Evolutionary conservation across 2,888 invertebrate genomes (phyloP), one percentile per base, ranked within the genome.

Genomic region (Himalopsyche anomala): DNA sequence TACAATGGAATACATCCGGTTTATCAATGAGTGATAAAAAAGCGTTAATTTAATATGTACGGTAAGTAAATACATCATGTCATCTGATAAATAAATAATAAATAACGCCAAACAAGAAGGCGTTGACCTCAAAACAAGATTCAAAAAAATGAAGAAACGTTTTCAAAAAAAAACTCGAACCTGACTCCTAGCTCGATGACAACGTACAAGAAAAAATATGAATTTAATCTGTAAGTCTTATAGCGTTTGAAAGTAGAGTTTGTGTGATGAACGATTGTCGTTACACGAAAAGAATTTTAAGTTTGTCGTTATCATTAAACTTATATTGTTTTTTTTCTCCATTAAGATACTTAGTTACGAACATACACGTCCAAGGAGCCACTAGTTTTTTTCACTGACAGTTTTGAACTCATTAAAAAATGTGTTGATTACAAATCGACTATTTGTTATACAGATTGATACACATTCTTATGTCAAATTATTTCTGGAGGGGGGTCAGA

Each of bases 71-170:
- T 62, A 62, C 62, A 62, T 62, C 62, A 62, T 62, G 62, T 62
- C 62, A 62, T 62, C 62, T 62, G 62, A 62, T 62, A 62, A 62
- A 62, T 62, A 62, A 62, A 62, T 62, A 62, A 62, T 62, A 62
- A 62, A 62, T 62, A 62, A 62, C 62, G 28, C 62, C 6, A n/a
- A 62, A 62, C 62, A 28, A 62, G 62, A 62, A 62, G 62, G 62
- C 62, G 62, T 19, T 62, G 62, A 62, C 62, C 62, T 62, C 62
- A 62, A 56, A 62, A 62, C 62, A 28, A 62, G 62, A 62, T 19
- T 19, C 8, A 19, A 5, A 62, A 28, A 62, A 62, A 62, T 62
- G 62, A 62, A 62, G 62, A 62, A 62, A 62, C 62, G 62, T 62
- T 62, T 62, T 19, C 9, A 62, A 62, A 62, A 62, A 62, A 62